Conservation (phyloP, 2,888 invertebrate genomes). For the Melinaea marsaeus region DNA sequence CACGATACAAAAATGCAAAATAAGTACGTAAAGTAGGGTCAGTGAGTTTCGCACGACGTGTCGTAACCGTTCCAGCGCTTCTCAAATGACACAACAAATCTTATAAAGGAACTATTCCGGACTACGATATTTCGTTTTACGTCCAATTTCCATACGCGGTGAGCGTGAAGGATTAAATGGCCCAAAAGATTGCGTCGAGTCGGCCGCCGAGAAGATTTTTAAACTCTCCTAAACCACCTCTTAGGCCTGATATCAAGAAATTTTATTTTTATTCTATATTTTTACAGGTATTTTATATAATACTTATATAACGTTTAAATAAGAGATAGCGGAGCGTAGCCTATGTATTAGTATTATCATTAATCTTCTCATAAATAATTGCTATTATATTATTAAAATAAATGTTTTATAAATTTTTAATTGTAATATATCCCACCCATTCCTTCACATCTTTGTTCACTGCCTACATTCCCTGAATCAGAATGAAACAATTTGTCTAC, state of each 20-base stretch:
- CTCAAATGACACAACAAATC: conserved; percentile 52
- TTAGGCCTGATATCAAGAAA: conserved; percentile 24
- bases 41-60: conserved; percentile 24
- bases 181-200: conserved; percentile 71
- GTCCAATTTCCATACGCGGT: conserved; percentile 76
- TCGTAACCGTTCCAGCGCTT: conserved; percentile 28
- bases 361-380: too few species aligned
- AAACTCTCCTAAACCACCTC: conserved; percentile 45
- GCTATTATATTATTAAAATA: too few species aligned
- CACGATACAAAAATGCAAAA: conserved; percentile 28
- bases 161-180: conserved; percentile 75
- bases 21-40: conserved; percentile 26
- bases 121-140: conserved; percentile 71
- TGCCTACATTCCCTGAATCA: conserved; percentile 25
- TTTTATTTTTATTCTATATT: conserved; percentile 3
- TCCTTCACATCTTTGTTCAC: conserved; percentile 9
- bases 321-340: too few species aligned
- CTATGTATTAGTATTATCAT: too few species aligned
- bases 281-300: too few species aligned
- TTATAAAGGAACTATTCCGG: conserved; percentile 59
- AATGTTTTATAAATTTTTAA: too few species aligned
- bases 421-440: conserved; percentile 1
- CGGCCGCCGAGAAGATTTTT: conserved; percentile 64
- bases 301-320: too few species aligned
- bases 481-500: conserved; percentile 57